Evolutionary conservation across 2,888 invertebrate species (phyloP).

Genomic region (Macrophya annulata): DNA sequence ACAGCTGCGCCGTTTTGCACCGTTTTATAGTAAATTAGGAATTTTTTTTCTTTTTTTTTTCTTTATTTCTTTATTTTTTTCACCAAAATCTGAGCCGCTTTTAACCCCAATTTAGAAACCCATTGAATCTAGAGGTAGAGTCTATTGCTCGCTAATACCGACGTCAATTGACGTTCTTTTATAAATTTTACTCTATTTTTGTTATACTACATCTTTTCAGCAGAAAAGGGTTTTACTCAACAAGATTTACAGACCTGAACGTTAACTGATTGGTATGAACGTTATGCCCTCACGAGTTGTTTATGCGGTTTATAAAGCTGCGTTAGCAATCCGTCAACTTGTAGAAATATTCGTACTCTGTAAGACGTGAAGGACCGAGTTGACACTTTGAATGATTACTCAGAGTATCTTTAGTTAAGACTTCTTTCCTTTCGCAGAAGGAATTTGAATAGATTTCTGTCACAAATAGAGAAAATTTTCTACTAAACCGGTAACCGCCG

Average conservation of each 20-base stretch:
- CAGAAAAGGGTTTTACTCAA: background rate
- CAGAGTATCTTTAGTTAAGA: background rate
- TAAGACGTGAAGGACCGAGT: constrained; percentile 25
- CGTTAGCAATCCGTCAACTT: constrained; percentile 27
- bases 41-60: no score
- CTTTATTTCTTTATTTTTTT: no score
- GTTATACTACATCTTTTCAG: background rate
- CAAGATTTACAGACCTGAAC: background rate
- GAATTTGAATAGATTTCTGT: background rate
- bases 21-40: constrained; percentile 70
- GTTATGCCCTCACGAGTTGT: background rate
- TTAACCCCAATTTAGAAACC: constrained; percentile 75
- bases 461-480: background rate
- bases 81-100: constrained; percentile 70
- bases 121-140: constrained; percentile 69
- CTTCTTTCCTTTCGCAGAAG: background rate
- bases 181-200: background rate
- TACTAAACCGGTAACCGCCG: background rate
- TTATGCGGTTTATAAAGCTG: background rate
- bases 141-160: constrained; percentile 66
- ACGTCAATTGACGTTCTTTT: constrained; percentile 26
- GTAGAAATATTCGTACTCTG: background rate
- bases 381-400: constrained; percentile 38
- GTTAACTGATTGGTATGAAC: background rate
- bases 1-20: constrained; percentile 66